phyloP scores from a whole-genome alignment of 2,888 invertebrate species.

The Corbicula japonica region DNA sequence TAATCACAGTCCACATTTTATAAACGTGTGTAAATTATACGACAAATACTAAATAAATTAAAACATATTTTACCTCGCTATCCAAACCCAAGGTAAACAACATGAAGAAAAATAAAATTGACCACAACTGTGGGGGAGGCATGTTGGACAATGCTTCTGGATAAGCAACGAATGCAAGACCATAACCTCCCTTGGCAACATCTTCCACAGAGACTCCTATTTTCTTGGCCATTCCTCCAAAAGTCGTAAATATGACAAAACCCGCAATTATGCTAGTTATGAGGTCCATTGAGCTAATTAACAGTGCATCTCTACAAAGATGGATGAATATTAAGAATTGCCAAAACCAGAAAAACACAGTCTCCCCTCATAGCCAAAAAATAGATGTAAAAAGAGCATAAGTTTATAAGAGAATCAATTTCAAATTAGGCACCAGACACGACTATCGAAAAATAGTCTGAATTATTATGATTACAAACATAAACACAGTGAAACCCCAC shows the following conservation, averaged over 20 bases:
- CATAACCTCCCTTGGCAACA: slow-evolving; percentile 88
- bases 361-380: too few relatives aligned
- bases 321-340: too few relatives aligned
- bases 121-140: slow-evolving; percentile 82
- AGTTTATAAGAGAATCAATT: too few relatives aligned
- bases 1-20: too few relatives aligned
- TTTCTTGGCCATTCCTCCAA: slow-evolving; percentile 80
- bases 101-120: slow-evolving; percentile 84
- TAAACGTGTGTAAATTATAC: background rate
- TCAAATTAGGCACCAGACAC: too few relatives aligned
- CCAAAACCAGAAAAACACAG: too few relatives aligned
- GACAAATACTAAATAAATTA: background rate
- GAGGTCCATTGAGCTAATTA: slow-evolving; percentile 91
- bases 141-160: slow-evolving; percentile 83
- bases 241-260: slow-evolving; percentile 81
- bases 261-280: slow-evolving; percentile 89
- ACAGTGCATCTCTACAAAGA: slow-evolving; percentile 91
- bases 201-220: slow-evolving; percentile 72
- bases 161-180: slow-evolving; percentile 84
- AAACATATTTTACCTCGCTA: slow-evolving; percentile 71
- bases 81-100: slow-evolving; percentile 82
- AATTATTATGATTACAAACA: too few relatives aligned
- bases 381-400: too few relatives aligned
- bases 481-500: too few relatives aligned
- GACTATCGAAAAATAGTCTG: too few relatives aligned